Evolutionary conservation across 2,888 invertebrate genomes (phyloP).

Genomic region (Epsilonema sp.): DNA sequence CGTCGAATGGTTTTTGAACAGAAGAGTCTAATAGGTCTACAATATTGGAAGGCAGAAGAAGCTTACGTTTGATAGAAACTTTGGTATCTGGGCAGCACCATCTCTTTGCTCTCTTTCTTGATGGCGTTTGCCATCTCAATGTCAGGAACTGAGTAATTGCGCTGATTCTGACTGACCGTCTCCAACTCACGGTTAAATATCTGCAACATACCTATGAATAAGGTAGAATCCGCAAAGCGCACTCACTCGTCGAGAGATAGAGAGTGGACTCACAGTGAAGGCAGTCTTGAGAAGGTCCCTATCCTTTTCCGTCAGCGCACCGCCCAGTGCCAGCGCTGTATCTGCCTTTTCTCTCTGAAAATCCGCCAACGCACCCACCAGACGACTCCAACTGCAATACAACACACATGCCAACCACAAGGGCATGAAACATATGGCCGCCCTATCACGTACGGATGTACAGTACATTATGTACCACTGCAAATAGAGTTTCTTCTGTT

Average conservation of each 20-base stretch:
- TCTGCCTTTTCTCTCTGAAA: background rate
- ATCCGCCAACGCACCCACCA: background rate
- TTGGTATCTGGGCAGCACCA: constrained; percentile 60
- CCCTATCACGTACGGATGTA: too few species aligned
- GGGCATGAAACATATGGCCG: too few species aligned
- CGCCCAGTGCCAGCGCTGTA: background rate
- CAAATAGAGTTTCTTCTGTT: too few species aligned
- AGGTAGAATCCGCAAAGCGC: too few species aligned
- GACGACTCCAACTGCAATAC: constrained; percentile 1
- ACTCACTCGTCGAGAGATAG: too few species aligned
- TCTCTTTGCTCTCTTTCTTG: constrained; percentile 69
- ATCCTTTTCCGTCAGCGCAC: constrained; percentile 58
- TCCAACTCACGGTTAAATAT: constrained; percentile 90
- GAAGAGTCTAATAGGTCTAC: too few species aligned
- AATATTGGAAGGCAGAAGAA: too few species aligned
- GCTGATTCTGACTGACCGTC: constrained; percentile 60
- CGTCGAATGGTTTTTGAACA: too few species aligned
- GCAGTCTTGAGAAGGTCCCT: constrained; percentile 64
- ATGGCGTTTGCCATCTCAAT: constrained; percentile 64
- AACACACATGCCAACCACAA: background rate
- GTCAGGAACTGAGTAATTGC: constrained; percentile 79
- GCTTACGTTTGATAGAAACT: too few species aligned
- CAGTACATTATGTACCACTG: too few species aligned
- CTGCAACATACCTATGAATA: constrained; percentile 38
- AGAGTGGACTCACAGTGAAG: constrained; percentile 57